Evolutionary conservation across 2,888 invertebrate genomes (phyloP), one percentile per base, ranked within the genome.

Genomic region (Ormyrus nitidulus): DNA sequence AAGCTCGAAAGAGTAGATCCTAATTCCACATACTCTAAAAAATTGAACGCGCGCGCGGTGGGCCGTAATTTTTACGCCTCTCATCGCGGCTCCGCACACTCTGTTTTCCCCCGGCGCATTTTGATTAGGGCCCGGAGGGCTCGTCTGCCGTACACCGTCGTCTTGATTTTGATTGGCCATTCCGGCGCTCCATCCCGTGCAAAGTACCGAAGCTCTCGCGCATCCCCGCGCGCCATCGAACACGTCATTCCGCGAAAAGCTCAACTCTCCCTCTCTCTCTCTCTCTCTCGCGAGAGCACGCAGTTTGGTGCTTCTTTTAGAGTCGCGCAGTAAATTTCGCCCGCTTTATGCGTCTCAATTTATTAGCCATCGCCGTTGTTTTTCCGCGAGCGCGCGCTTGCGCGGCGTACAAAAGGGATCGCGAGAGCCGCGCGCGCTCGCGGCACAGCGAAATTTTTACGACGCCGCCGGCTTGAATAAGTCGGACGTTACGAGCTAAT

Each of bases 151-250:
- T 51, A 68, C 56, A 54, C 66, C 59, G 58, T 69, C 75, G 73
- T 72, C 72, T 78, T 79, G 79, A 79, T 81, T 80, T 81, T 81
- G 76, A 82, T 81, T 81, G 81, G 73, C 82, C 64, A 82, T 81
- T 66, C 48, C 58, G 51, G 34, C 59, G 59, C 34, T 34, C 34
- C 34, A 34, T 34, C 34, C 34, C 34, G 34, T 34, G 34, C 34
- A 4, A 34, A 34, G 34, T 34, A 34, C 34, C 34, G 34, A 4
- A 3, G 34, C 34, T 1, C 34, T 34, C 4, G 4, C 34, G 34
- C 34, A 34, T 34, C 34, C 34, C 34, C 34, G 34, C 34, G 34
- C 34, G 34, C 34, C 76, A 59, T 79, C 75, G 74, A 74, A 79
- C 79, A 79, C 79, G 69, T 75, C 79, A 65, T 79, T 70, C 46